These are phyloP conservation scores for Chlorodrepanis virens DNA, from an alignment of 2,113 vertebrate species.

Conservation along the genomic window DNA sequence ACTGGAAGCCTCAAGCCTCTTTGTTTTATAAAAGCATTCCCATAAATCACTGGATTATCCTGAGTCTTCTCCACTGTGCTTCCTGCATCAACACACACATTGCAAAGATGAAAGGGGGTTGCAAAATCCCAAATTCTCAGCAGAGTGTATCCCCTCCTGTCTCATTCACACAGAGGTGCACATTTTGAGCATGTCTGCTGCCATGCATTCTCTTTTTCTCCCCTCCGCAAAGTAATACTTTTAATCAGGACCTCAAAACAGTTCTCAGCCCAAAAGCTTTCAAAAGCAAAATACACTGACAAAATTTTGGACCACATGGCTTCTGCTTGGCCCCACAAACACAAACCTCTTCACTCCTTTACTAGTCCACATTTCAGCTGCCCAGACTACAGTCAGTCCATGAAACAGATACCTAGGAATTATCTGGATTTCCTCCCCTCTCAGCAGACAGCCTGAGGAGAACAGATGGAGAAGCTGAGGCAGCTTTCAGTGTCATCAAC, in stretches of 20 bases:
- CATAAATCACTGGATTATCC: neutral
- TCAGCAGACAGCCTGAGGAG: neutral
- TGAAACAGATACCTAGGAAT: neutral
- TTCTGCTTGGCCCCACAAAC: neutral
- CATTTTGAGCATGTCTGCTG: neutral
- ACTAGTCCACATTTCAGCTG: neutral
- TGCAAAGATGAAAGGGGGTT: neutral
- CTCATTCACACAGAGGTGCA: neutral
- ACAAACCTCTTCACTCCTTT: neutral
- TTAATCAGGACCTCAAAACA: neutral
- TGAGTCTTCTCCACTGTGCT: neutral
- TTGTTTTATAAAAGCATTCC: neutral
- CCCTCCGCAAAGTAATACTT: neutral
- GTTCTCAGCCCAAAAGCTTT: neutral
- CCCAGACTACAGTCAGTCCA: neutral
- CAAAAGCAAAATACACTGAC: neutral
- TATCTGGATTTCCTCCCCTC: neutral
- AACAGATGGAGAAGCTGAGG: neutral
- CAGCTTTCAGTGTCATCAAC: neutral
- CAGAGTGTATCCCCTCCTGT: neutral
- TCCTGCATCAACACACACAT: neutral
- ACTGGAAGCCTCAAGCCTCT: neutral
- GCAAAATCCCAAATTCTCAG: neutral
- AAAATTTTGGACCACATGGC: neutral
- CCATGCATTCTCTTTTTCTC: neutral